Conservation (phyloP, 2,888 invertebrate genomes). For the Cantharis flavilabris region DNA sequence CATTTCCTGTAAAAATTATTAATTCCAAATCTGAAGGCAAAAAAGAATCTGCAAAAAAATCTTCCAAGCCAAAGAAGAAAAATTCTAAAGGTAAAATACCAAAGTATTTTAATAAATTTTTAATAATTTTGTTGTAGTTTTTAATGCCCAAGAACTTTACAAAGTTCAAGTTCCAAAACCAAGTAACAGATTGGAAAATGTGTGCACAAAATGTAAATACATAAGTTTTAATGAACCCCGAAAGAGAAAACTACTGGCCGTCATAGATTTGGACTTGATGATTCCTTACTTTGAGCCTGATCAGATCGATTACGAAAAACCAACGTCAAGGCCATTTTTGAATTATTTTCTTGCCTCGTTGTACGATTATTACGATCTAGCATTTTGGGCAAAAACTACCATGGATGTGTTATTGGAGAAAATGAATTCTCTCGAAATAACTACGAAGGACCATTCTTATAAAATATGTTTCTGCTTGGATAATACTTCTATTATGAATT, state of each 20-base stretch:
- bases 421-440: background rate
- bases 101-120: background rate
- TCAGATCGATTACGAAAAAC: background rate
- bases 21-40: background rate
- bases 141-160: background rate
- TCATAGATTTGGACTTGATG: background rate
- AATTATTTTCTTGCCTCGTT: background rate
- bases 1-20: background rate
- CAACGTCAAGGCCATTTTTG: background rate
- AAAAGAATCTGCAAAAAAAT: background rate
- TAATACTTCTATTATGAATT: background rate
- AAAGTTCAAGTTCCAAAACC: background rate
- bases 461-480: background rate
- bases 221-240: background rate
- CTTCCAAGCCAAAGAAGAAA: background rate
- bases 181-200: background rate
- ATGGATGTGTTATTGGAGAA: background rate
- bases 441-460: background rate
- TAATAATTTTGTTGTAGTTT: background rate
- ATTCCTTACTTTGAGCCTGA: background rate
- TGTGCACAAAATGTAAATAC: background rate
- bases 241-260: background rate
- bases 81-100: background rate
- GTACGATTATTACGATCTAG: background rate
- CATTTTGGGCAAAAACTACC: background rate